Evolutionary conservation across 2,113 vertebrate species (phyloP).

Genomic region (Conger conger): DNA sequence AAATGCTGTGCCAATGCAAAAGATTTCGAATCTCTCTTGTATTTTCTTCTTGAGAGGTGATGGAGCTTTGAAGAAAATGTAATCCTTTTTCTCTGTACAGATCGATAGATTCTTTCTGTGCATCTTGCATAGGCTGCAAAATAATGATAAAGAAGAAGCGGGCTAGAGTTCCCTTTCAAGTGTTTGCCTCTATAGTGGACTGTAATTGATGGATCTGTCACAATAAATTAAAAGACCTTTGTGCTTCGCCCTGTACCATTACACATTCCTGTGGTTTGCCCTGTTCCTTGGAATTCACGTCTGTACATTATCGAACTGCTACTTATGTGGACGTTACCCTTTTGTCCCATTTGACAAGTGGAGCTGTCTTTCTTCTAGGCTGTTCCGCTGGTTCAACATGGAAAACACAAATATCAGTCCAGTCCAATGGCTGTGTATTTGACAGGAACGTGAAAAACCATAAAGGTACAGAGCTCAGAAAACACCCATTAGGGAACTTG

Average conservation of each 20-base stretch:
- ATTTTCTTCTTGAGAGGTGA: background rate
- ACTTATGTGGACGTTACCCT: slow-evolving; percentile 19
- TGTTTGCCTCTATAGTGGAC: background rate
- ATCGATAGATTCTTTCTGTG: background rate
- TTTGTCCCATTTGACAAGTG: slow-evolving; percentile 4
- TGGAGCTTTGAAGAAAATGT: background rate
- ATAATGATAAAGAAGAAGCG: slow-evolving; percentile 14
- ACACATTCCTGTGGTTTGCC: background rate
- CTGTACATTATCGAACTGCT: slow-evolving; percentile 10
- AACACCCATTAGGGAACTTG: slow-evolving; percentile 9
- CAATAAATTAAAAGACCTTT: slow-evolving; percentile 8
- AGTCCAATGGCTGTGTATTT: background rate
- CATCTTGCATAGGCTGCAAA: background rate
- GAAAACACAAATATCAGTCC: background rate
- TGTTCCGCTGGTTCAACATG: background rate
- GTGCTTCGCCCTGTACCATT: background rate
- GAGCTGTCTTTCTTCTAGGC: background rate
- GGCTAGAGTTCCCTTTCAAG: background rate
- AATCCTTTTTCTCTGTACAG: background rate
- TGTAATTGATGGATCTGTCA: slow-evolving; percentile 27
- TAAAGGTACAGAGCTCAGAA: slow-evolving; percentile 17
- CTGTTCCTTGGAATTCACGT: slow-evolving; percentile 2
- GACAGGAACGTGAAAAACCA: slow-evolving; percentile 15
- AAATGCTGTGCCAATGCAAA: background rate
- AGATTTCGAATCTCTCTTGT: background rate